Evolutionary conservation across 2,797 vertebrate species (phyloP).

Genomic region (Agapornis canus): DNA sequence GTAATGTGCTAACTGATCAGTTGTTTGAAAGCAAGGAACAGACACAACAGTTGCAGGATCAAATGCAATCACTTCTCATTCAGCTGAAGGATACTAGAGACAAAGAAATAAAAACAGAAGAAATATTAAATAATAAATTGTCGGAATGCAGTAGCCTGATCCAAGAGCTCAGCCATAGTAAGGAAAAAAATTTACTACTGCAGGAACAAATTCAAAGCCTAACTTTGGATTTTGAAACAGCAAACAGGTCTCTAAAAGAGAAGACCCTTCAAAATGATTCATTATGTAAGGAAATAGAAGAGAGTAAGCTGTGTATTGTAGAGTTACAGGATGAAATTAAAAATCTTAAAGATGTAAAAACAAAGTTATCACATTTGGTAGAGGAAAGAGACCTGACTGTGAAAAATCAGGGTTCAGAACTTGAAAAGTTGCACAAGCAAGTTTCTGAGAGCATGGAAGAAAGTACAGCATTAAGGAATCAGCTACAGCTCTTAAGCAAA

Average conservation of each 20-base stretch:
- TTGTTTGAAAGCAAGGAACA: constrained; percentile 76
- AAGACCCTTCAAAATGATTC: constrained; percentile 68
- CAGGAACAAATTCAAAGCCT: constrained; percentile 81
- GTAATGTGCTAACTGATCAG: constrained; percentile 67
- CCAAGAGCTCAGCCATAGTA: constrained; percentile 72
- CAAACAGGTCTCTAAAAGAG: constrained; percentile 75
- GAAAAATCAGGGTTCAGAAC: constrained; percentile 51
- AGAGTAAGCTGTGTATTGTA: constrained; percentile 53
- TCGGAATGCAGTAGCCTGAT: constrained; percentile 70
- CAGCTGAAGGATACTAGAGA: constrained; percentile 70
- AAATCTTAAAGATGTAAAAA: constrained; percentile 65
- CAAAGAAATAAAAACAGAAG: constrained; percentile 73
- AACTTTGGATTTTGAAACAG: constrained; percentile 79
- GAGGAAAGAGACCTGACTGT: constrained; percentile 74
- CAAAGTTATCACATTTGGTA: constrained; percentile 53
- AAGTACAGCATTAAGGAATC: constrained; percentile 67
- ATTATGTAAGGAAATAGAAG: constrained; percentile 60
- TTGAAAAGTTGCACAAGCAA: constrained; percentile 75
- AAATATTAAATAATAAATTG: constrained; percentile 56
- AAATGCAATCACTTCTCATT: constrained; percentile 65
- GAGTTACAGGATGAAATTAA: constrained; percentile 73
- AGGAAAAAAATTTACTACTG: constrained; percentile 77
- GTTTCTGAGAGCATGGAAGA: constrained; percentile 75
- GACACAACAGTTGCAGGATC: constrained; percentile 65
- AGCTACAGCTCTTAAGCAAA: constrained; percentile 76